Conservation (phyloP, 2,797 vertebrate genomes). For the Pseudochaenichthys georgianus region DNA sequence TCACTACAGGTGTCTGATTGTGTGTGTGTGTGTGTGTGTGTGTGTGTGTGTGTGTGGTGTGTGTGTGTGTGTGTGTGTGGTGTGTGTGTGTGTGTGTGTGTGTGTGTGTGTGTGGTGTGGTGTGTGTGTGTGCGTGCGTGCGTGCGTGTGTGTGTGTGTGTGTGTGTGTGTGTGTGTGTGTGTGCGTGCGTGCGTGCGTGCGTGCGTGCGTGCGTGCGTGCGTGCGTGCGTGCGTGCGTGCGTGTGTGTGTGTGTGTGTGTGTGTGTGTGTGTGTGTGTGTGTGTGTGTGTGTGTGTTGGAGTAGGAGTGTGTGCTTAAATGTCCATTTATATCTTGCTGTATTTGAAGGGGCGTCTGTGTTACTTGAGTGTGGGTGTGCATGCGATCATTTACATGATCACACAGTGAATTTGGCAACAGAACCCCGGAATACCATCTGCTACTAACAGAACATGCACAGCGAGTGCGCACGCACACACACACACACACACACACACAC, state of each 20-base stretch:
- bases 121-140: too few species aligned
- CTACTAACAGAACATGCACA: constrained; percentile 62
- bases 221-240: too few species aligned
- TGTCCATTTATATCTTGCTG: constrained; percentile 51
- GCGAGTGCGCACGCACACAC: constrained; percentile 10
- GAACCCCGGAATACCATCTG: constrained; percentile 75
- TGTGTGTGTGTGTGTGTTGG: neutral
- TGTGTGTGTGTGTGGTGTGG: too few species aligned
- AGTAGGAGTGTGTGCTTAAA: neutral
- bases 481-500: constrained; percentile 12
- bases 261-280: too few species aligned
- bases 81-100: too few species aligned
- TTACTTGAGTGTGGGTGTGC: constrained; percentile 57
- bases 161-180: too few species aligned
- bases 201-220: too few species aligned
- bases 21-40: neutral
- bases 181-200: too few species aligned
- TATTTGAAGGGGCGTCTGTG: constrained; percentile 50
- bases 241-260: too few species aligned
- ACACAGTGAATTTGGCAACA: constrained; percentile 74
- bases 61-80: too few species aligned
- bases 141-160: too few species aligned
- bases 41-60: too few species aligned
- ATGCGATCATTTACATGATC: constrained; percentile 78
- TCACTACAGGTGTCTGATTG: constrained; percentile 35